phyloP scores from a whole-genome alignment of 2,113 vertebrate species.

The Psilopsiagon aurifrons region DNA sequence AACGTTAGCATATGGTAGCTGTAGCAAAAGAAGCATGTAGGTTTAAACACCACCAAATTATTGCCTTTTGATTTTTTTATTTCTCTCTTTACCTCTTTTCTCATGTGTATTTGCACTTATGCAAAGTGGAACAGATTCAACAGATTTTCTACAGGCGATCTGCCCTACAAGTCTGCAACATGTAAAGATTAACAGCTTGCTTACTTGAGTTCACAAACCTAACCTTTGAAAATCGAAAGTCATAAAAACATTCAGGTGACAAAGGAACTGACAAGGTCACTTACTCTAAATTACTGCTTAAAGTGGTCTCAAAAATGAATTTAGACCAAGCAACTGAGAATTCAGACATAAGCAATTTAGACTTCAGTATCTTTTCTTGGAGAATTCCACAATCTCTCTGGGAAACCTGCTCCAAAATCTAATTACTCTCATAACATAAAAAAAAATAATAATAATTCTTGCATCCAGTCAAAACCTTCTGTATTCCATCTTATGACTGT shows the following conservation, averaged over 20 bases:
- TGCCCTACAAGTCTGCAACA: not conserved
- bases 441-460: not conserved
- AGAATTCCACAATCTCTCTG: not conserved
- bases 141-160: not conserved
- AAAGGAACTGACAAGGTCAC: not conserved
- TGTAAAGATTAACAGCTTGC: not conserved
- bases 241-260: not conserved
- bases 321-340: not conserved
- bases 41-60: constrained; percentile 42
- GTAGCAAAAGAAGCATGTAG: not conserved
- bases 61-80: not conserved
- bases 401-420: not conserved
- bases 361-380: not conserved
- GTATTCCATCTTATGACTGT: not conserved
- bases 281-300: not conserved
- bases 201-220: not conserved
- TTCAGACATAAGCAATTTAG: not conserved
- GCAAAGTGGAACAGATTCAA: not conserved
- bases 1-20: not conserved
- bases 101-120: not conserved
- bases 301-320: not conserved
- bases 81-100: constrained; percentile 18
- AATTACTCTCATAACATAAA: not conserved
- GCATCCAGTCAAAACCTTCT: not conserved
- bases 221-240: not conserved